phyloP scores from a whole-genome alignment of 2,113 vertebrate species.

The Pterophyllum scalare region DNA sequence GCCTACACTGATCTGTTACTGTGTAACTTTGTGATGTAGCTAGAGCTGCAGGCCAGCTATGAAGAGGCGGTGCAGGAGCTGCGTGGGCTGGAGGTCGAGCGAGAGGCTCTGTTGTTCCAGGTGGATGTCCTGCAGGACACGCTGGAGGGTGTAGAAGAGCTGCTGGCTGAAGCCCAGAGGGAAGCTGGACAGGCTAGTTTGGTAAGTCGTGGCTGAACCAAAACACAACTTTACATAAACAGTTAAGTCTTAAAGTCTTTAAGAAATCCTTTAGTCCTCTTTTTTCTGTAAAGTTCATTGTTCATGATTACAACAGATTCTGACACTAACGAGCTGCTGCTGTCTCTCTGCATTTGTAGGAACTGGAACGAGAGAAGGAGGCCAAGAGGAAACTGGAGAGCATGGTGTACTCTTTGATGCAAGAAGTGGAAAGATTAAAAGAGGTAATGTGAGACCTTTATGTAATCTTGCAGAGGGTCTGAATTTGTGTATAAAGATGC shows the following conservation, averaged over 20 bases:
- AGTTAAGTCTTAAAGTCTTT: neutral
- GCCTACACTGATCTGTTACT: slow-evolving; percentile 53
- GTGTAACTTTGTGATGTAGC: slow-evolving; percentile 57
- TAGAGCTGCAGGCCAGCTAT: slow-evolving; percentile 80
- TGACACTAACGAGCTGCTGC: neutral
- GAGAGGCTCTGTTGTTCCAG: slow-evolving; percentile 81
- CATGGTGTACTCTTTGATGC: slow-evolving; percentile 66
- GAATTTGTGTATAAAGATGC: slow-evolving; percentile 18
- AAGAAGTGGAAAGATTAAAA: slow-evolving; percentile 77
- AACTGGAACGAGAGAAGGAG: slow-evolving; percentile 71
- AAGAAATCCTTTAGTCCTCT: neutral
- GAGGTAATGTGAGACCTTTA: slow-evolving; percentile 69
- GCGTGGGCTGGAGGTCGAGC: slow-evolving; percentile 79
- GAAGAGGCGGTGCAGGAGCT: slow-evolving; percentile 79
- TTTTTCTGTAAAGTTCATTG: neutral
- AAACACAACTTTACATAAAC: neutral
- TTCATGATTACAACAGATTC: neutral
- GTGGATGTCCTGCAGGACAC: slow-evolving; percentile 83
- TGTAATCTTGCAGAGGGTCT: slow-evolving; percentile 9
- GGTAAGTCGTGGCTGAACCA: slow-evolving; percentile 49
- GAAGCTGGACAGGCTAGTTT: slow-evolving; percentile 67
- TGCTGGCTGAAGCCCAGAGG: slow-evolving; percentile 80
- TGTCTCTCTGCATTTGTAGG: slow-evolving; percentile 64
- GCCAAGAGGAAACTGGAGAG: slow-evolving; percentile 74
- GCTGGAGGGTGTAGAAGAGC: slow-evolving; percentile 81